Base-by-base conservation (phyloP, 1,140 invertebrate species). In the Melitaea cinxia region DNA sequence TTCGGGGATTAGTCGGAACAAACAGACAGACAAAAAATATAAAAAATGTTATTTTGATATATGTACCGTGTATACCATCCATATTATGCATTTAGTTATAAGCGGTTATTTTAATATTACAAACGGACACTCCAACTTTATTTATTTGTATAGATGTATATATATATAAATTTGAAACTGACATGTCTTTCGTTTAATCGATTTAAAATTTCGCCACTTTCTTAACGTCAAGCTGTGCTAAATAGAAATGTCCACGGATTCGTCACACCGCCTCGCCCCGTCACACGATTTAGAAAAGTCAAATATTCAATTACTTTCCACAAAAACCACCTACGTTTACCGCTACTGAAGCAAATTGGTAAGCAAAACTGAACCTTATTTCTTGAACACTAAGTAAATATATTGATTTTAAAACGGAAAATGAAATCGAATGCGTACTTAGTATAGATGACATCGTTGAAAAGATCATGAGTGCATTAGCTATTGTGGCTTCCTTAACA, bases 201-300 rank as follows among this genome's bases (percentile, higher is more conserved):
- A n/a, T 19, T 10, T 14, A 56, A 35, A 56, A 47, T 23, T 35
- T 28, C 37, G 53, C 35, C 23, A 28, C 55, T 57, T 57, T 54
- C 50, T 54, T 9, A 42, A 21, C 24, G 19, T 26, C 26, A 49
- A 28, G 28, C 56, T 47, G 42, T 23, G 42, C 42, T 4, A 23
- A 58, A 57, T 37, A 57, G 37, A 56, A 55, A 65, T 54, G 35
- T 53, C 14, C 24, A 12, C 17, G 12, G 56, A 83, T 88, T 86
- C 78, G 80, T 58, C 77, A 80, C 78, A 72, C 78, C 45, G 19
- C 50, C 66, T 72, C 69, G 78, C 83, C 85, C 83, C 80, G 85
- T 88, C 83, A 88, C 81, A 84, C 82, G 68, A 82, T 72, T 87
- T 86, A 82, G 52, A 56, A 70, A 85, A 88, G 83, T 88, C 83